Conservation (phyloP, 2,888 invertebrate genomes). For the Molorchus minor region DNA sequence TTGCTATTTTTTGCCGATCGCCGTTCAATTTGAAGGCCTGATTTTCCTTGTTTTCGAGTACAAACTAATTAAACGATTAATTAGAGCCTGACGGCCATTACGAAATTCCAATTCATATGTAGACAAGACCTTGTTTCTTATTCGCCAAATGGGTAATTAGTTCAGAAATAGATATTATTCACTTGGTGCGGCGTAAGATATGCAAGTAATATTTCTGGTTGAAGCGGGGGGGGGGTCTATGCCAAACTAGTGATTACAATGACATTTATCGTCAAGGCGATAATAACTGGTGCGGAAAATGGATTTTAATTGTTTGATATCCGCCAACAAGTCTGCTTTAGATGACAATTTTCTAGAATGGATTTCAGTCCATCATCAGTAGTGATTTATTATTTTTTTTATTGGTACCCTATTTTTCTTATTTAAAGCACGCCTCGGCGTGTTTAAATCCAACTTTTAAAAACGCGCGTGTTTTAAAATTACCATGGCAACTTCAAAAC, state of each 20-base stretch:
- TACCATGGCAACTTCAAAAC: too few relatives aligned
- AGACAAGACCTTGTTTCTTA: constrained; percentile 53
- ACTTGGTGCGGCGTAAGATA: constrained; percentile 22
- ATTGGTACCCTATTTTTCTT: too few relatives aligned
- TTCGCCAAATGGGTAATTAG: constrained; percentile 50
- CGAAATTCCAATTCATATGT: constrained; percentile 50
- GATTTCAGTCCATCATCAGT: too few relatives aligned
- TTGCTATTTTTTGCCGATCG: constrained; percentile 9
- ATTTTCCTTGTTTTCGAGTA: constrained; percentile 49
- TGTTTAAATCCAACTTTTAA: too few relatives aligned
- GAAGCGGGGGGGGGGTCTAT: neutral
- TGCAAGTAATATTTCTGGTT: constrained; percentile 6
- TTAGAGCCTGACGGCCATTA: constrained; percentile 54
- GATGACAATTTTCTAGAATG: too few relatives aligned
- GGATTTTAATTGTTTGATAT: neutral
- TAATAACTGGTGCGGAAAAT: too few relatives aligned
- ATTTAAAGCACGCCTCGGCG: too few relatives aligned
- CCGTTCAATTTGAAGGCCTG: constrained; percentile 32
- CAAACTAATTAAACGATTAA: constrained; percentile 50
- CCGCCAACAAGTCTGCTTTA: neutral
- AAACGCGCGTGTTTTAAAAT: too few relatives aligned
- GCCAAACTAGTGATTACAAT: neutral
- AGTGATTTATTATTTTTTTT: too few relatives aligned
- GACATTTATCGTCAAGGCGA: too few relatives aligned
- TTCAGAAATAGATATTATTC: constrained; percentile 52